Evolutionary conservation across 2,797 vertebrate genomes (phyloP), one percentile per base, ranked within the genome.

Genomic region (Anguilla obscura): DNA sequence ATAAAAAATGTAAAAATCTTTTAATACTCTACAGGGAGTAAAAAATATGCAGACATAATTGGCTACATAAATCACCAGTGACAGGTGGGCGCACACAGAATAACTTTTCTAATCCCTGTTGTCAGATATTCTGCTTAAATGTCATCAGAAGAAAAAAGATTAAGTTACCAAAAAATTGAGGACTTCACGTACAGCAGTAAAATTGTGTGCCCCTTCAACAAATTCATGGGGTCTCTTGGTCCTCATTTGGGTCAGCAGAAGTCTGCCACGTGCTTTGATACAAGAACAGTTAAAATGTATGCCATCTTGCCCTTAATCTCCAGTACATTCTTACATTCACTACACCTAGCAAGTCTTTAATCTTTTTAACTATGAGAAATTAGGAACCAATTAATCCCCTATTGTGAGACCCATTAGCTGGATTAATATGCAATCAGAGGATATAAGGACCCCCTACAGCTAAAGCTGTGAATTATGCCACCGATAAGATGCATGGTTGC

Each of bases 331-430:
- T 87, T 27, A 87, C 71, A 58, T n/a, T 36, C 52, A 74, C n/a
- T 69, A 58, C 60, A 56, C 76, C 88, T 79, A 40, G 79, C 30
- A 48, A 27, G 74, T 74, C 60, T 86, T 69, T 71, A 86, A 74
- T 84, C 85, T 84, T 76, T 66, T 86, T 86, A 86, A 58, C 85
- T 21, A 74, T 83, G 79, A 58, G 60, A 84, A 89, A 89, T 71
- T 27, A 71, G 82, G 79, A 86, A 79, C 74, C 85, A 89, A 89
- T 89, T 89, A 89, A 89, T 86, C 85, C 88, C 85, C 88, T 66
- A 84, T 89, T 54, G 85, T 56, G 79, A 69, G 60, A 89, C 48
- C 56, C 60, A 89, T 89, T 89, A 86, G 85, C 66, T n/a, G 85
- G 88, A 89, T 86, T 89, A 89, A 86, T 89, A 89, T 84, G 79